Conservation (phyloP, 2,888 invertebrate genomes). For the Caradrina kadenii region DNA sequence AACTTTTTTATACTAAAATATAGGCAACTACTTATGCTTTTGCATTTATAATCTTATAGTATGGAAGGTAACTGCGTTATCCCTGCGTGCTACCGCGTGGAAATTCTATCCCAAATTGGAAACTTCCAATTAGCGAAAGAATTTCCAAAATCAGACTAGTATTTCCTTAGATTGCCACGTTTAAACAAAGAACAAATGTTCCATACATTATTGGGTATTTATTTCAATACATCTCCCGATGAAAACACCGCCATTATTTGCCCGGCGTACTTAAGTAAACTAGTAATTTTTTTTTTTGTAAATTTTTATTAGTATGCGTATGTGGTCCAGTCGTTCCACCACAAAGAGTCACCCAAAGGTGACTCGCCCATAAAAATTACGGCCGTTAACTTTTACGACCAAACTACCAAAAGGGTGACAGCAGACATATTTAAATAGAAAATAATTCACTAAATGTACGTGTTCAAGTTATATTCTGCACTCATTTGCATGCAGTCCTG, state of each 20-base stretch:
- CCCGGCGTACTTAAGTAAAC: conserved; percentile 25
- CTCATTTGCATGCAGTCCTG: conserved; percentile 43
- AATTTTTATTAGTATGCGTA: conserved; percentile 41
- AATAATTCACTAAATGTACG: conserved; percentile 59
- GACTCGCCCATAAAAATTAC: conserved; percentile 64
- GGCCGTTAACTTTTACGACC: conserved; percentile 67
- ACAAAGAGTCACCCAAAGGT: conserved; percentile 60
- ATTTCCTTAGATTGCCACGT: too few relatives aligned
- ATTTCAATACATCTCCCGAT: background rate
- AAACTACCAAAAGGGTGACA: conserved; percentile 52
- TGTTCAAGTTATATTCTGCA: conserved; percentile 50
- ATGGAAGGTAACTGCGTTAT: too few relatives aligned
- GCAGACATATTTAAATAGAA: conserved; percentile 61
- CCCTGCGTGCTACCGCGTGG: too few relatives aligned
- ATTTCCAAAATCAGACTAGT: too few relatives aligned
- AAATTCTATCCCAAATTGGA: too few relatives aligned
- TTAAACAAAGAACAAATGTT: too few relatives aligned
- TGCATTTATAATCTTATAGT: too few relatives aligned
- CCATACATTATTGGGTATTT: too few relatives aligned
- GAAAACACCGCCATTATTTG: conserved; percentile 22
- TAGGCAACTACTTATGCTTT: too few relatives aligned
- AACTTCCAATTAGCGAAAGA: too few relatives aligned
- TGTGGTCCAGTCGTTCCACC: conserved; percentile 36
- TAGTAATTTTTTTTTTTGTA: conserved; percentile 22
- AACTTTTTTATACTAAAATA: too few relatives aligned